These are phyloP conservation scores for Sinohyriopsis cumingii DNA, from an alignment of 2,888 invertebrate species.

Conservation along the genomic window DNA sequence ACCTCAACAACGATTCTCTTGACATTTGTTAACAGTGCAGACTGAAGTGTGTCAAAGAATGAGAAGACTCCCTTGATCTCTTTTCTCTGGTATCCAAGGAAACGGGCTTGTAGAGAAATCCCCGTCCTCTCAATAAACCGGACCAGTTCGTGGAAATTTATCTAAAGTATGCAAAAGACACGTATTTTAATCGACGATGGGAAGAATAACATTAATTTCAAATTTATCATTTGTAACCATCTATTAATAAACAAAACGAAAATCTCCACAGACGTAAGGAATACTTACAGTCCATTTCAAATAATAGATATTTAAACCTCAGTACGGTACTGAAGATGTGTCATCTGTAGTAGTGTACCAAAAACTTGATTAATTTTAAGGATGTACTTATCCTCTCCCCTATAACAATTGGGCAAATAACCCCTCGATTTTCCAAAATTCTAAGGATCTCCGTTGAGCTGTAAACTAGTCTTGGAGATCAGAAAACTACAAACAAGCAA, in stretches of 20 bases:
- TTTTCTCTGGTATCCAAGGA: slow-evolving; percentile 60
- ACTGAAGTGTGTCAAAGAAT: slow-evolving; percentile 59
- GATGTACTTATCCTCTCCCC: no score
- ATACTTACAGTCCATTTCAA: neutral
- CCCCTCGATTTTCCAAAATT: no score
- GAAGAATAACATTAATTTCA: no score
- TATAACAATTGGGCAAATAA: no score
- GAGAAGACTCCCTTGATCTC: slow-evolving; percentile 53
- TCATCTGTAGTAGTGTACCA: no score
- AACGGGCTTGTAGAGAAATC: slow-evolving; percentile 57
- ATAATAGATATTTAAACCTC: neutral
- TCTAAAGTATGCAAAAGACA: slow-evolving; percentile 28
- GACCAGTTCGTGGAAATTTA: slow-evolving; percentile 55
- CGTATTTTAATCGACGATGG: no score
- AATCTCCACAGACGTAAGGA: neutral
- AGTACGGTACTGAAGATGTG: no score
- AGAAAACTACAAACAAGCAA: no score
- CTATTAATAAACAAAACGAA: neutral
- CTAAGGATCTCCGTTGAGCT: no score
- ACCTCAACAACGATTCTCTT: slow-evolving; percentile 60
- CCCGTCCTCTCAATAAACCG: slow-evolving; percentile 58
- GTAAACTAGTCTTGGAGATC: no score
- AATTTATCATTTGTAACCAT: no score
- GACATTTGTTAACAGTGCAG: slow-evolving; percentile 58
- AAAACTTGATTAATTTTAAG: no score